Evolutionary conservation across 1,140 invertebrate species (phyloP).

Genomic region (Pogonus chalceus): DNA sequence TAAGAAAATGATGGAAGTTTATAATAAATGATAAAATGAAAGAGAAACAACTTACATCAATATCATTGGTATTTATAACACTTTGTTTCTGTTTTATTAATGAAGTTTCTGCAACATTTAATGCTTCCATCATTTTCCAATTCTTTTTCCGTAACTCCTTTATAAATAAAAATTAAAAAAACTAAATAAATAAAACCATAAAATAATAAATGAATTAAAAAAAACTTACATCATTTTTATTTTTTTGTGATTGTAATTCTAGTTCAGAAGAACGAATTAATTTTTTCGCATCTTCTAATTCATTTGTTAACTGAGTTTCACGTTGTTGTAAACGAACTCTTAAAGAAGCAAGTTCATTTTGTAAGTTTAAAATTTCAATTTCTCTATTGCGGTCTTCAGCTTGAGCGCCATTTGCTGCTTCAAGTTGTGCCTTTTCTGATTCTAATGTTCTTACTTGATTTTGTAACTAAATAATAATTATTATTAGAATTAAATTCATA

Average conservation of each 20-base stretch:
- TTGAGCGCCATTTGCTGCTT: constrained; percentile 20
- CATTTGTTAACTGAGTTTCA: constrained; percentile 30
- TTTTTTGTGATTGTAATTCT: constrained; percentile 54
- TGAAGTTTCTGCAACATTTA: constrained; percentile 57
- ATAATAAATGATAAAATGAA: too few relatives aligned
- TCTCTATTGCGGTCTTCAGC: constrained; percentile 26
- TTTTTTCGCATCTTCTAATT: constrained; percentile 18
- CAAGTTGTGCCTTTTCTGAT: constrained; percentile 21
- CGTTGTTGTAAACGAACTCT: constrained; percentile 24
- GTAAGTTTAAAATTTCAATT: constrained; percentile 27
- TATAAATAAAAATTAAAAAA: constrained; percentile 23
- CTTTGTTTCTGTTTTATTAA: constrained; percentile 24
- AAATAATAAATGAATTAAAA: constrained; percentile 14
- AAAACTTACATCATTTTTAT: constrained; percentile 66
- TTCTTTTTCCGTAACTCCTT: constrained; percentile 76
- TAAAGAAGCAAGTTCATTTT: constrained; percentile 25
- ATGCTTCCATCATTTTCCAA: constrained; percentile 80
- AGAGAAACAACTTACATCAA: constrained; percentile 23
- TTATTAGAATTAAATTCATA: constrained; percentile 14
- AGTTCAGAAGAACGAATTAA: constrained; percentile 38
- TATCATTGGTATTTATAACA: constrained; percentile 8
- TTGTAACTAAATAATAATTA: constrained; percentile 22
- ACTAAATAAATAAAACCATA: constrained; percentile 7
- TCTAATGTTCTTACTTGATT: constrained; percentile 20
- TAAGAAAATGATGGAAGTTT: too few relatives aligned